A percentile compares a stretch with the other conserved stretches of the same genome.
Evolutionary conservation across 2,888 invertebrate species (phyloP).

Genomic region (Cephalotes varians): DNA sequence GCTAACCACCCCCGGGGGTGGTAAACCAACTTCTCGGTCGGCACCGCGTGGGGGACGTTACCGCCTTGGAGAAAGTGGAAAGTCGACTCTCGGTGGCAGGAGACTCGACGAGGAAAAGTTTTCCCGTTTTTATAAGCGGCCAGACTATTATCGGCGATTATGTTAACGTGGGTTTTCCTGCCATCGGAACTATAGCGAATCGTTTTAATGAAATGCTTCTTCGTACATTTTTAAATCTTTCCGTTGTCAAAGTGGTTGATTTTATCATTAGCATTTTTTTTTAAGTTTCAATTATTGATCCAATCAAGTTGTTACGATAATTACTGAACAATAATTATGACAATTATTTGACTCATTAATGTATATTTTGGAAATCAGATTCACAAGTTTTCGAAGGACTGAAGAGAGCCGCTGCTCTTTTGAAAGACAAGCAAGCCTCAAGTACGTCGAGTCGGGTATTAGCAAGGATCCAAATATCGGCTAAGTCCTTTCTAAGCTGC

Average conservation of each 20-base stretch:
- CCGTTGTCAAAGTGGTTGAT: constrained; percentile 20
- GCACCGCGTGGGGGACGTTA: constrained; percentile 58
- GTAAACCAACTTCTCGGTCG: constrained; percentile 85
- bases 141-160: constrained; percentile 83
- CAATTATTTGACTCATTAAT: neutral
- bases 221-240: constrained; percentile 60
- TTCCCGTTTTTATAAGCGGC: constrained; percentile 82
- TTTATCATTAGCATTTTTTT: neutral
- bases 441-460: constrained; percentile 73
- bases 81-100: constrained; percentile 44
- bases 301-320: neutral
- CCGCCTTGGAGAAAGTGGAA: constrained; percentile 66
- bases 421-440: constrained; percentile 57
- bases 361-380: neutral
- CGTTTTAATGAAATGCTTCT: constrained; percentile 70
- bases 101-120: constrained; percentile 66
- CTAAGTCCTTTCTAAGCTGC: constrained; percentile 80
- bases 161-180: constrained; percentile 67
- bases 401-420: constrained; percentile 19
- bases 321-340: too few species aligned
- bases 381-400: neutral
- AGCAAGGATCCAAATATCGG: constrained; percentile 79
- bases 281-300: neutral
- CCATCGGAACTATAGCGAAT: constrained; percentile 47
- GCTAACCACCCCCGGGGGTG: constrained; percentile 84